Evolutionary conservation across 2,888 invertebrate species (phyloP).

Genomic region (Drosophila longiperda): DNA sequence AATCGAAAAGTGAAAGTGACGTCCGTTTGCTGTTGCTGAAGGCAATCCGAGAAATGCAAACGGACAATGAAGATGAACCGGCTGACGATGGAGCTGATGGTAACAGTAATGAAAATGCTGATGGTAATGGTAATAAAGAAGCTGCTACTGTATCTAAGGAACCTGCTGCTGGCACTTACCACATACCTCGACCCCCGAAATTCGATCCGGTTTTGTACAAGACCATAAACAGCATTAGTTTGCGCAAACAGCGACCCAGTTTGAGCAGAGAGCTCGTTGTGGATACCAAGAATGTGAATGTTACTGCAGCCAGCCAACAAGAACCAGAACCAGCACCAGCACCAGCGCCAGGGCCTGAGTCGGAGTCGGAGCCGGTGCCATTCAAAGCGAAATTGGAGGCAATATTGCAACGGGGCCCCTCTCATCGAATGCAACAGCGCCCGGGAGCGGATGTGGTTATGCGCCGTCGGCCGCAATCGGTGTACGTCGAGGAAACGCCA

Average conservation of each 20-base stretch:
- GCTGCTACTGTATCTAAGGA: constrained; percentile 9
- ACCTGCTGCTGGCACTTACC: constrained; percentile 16
- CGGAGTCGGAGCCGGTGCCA: constrained; percentile 61
- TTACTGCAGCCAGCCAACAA: constrained; percentile 27
- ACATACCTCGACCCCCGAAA: constrained; percentile 82
- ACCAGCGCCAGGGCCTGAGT: constrained; percentile 17
- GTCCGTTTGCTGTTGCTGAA: constrained; percentile 65
- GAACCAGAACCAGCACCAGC: constrained; percentile 9
- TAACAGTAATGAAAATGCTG: constrained; percentile 6
- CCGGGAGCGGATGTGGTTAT: constrained; percentile 60
- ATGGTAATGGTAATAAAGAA: constrained; percentile 9
- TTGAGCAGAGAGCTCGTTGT: constrained; percentile 61
- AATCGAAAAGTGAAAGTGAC: constrained; percentile 83
- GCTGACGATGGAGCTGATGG: constrained; percentile 12
- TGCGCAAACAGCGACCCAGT: constrained; percentile 72
- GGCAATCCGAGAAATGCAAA: constrained; percentile 70
- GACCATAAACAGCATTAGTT: constrained; percentile 78
- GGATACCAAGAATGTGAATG: constrained; percentile 48
- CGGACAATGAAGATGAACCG: constrained; percentile 48
- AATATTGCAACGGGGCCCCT: constrained; percentile 81
- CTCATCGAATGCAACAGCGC: constrained; percentile 69
- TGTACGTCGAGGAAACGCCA: constrained; percentile 54
- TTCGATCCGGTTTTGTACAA: constrained; percentile 83
- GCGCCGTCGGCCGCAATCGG: constrained; percentile 73
- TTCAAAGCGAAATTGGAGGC: constrained; percentile 83